phyloP scores from a whole-genome alignment of 2,797 vertebrate genomes.

The Gallirallus australis region DNA sequence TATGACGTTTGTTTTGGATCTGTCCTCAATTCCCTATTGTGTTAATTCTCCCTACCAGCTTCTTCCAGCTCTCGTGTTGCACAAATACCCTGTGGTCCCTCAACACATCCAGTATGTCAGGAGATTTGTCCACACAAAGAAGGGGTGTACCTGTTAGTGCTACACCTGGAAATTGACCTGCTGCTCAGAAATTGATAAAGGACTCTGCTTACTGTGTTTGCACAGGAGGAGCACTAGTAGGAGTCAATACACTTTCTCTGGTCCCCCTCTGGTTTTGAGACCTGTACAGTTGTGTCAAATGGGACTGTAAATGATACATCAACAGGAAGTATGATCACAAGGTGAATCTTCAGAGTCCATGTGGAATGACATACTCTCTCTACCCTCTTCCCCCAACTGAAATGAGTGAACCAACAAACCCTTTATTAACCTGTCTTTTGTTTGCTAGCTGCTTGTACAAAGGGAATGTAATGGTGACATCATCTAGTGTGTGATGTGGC shows the following conservation, averaged over 20 bases:
- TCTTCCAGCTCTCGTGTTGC: not conserved
- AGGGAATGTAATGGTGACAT: accelerated
- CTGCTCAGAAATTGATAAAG: not conserved
- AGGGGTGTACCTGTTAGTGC: not conserved
- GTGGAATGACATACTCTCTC: accelerated
- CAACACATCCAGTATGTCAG: not conserved
- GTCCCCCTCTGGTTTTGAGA: not conserved
- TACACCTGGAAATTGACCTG: not conserved
- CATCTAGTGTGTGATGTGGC: accelerated
- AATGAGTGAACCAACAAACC: not conserved
- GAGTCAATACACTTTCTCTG: not conserved
- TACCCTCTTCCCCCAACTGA: not conserved
- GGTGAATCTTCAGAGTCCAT: not conserved
- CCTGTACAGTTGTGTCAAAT: not conserved
- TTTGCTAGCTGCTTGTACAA: not conserved
- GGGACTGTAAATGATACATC: accelerated
- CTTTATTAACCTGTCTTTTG: not conserved
- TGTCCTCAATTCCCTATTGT: not conserved
- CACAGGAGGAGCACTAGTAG: not conserved
- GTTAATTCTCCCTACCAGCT: not conserved
- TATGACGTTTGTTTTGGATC: not conserved
- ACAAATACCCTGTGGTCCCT: not conserved
- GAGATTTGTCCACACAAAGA: not conserved
- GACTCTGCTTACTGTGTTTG: not conserved
- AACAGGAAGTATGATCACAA: accelerated